Conservation (phyloP, 2,888 invertebrate species). For the Pterostichus niger region DNA sequence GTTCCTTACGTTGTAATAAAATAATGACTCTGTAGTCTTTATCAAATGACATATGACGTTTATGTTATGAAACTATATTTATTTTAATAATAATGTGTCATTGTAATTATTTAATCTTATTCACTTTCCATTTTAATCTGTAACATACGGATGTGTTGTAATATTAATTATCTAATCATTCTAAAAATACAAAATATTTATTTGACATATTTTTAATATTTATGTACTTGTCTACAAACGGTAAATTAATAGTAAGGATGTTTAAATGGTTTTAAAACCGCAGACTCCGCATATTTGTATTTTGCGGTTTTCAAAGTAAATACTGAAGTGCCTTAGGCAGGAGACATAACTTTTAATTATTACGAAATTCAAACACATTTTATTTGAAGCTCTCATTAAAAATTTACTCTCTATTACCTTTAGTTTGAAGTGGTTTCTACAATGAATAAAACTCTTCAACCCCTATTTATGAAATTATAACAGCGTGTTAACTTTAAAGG, state of each 20-base stretch:
- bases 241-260: neutral
- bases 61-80: constrained; percentile 49
- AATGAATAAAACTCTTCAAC: no score
- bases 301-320: constrained; percentile 48
- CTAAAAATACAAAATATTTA: constrained; percentile 35
- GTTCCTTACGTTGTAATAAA: constrained; percentile 8
- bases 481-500: constrained; percentile 11
- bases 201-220: constrained; percentile 33
- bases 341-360: constrained; percentile 35
- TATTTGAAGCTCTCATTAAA: constrained; percentile 45
- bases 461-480: constrained; percentile 33
- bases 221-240: constrained; percentile 12
- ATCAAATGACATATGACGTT: constrained; percentile 57
- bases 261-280: constrained; percentile 21
- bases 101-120: constrained; percentile 38
- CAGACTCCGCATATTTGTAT: constrained; percentile 20
- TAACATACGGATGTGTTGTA: constrained; percentile 38
- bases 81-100: constrained; percentile 57
- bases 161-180: constrained; percentile 31
- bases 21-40: constrained; percentile 19
- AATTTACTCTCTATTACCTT: constrained; percentile 28
- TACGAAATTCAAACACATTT: constrained; percentile 2
- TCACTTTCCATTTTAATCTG: constrained; percentile 20
- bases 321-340: neutral
- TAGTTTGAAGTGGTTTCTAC: constrained; percentile 19